A percentile compares a stretch with the other conserved stretches of the same genome.
Conservation (phyloP, 2,888 invertebrate species). For the Nomada lathburiana region DNA sequence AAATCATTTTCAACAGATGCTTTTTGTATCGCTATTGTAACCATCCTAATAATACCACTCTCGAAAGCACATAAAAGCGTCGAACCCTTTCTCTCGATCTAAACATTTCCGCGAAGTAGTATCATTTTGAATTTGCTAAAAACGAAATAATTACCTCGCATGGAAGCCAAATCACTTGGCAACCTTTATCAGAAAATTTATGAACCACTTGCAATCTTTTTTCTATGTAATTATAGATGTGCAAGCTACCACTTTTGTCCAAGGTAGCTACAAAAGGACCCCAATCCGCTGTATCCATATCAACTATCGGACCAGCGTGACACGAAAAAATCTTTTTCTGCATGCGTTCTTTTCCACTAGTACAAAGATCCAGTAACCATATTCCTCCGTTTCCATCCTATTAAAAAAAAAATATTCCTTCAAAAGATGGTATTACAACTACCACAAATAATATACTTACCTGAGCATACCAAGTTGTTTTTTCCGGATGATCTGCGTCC, state of each 20-base stretch:
- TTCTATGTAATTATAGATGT: conserved; percentile 89
- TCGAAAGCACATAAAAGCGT: conserved; percentile 89
- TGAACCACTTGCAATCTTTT: conserved; percentile 87
- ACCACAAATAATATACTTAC: conserved; percentile 84
- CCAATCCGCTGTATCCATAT: conserved; percentile 89
- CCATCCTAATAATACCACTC: conserved; percentile 89
- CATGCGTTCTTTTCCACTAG: conserved; percentile 81
- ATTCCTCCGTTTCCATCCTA: conserved; percentile 95
- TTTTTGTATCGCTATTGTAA: conserved; percentile 71
- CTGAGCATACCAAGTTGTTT: conserved; percentile 90
- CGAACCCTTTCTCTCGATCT: conserved; percentile 88
- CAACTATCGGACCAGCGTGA: conserved; percentile 91
- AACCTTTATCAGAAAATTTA: conserved; percentile 87
- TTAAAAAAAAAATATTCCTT: conserved; percentile 1
- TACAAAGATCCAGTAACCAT: conserved; percentile 89
- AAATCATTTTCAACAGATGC: conserved; percentile 43
- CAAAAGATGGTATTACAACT: not conserved
- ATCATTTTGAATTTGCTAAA: conserved; percentile 8
- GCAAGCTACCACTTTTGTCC: conserved; percentile 90
- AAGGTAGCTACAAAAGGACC: conserved; percentile 90
- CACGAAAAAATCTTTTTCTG: conserved; percentile 87
- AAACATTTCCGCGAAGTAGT: conserved; percentile 17
- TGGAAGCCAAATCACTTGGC: conserved; percentile 89
- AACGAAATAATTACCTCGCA: conserved; percentile 84
- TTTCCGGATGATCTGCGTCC: conserved; percentile 79